Evolutionary conservation across 2,113 vertebrate genomes (phyloP).

Genomic region (Gobio gobio): DNA sequence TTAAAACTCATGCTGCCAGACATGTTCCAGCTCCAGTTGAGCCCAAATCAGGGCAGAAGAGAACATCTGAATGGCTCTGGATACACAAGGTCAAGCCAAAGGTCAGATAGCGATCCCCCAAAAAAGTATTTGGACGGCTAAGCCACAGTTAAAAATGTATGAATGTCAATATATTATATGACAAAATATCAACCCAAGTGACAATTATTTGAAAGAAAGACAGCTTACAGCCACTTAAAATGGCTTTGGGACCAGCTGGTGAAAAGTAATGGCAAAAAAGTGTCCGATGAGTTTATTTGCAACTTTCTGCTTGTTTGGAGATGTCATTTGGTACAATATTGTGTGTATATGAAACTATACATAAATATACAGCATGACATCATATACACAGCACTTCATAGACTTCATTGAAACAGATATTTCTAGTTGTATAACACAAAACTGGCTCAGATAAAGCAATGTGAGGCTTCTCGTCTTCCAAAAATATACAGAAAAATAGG

Average conservation of each 20-base stretch:
- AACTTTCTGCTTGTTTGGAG: not conserved
- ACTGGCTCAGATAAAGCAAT: not conserved
- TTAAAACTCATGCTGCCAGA: constrained; percentile 54
- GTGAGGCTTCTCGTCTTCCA: not conserved
- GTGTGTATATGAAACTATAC: not conserved
- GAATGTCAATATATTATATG: not conserved
- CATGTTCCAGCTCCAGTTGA: constrained; percentile 17
- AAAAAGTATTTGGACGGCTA: not conserved
- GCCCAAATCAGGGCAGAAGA: constrained; percentile 33
- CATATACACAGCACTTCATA: no score
- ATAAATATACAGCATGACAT: no score
- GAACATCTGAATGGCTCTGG: constrained; percentile 32
- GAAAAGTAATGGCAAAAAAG: not conserved
- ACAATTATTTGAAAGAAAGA: not conserved
- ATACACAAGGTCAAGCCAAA: constrained; percentile 50
- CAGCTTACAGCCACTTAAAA: not conserved
- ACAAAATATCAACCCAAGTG: not conserved
- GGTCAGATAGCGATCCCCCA: not conserved
- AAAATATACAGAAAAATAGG: not conserved
- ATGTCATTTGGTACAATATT: not conserved
- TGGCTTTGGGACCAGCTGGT: not conserved
- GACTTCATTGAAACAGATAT: no score
- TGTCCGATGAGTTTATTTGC: not conserved
- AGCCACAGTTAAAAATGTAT: not conserved
- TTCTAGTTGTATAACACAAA: not conserved